Conservation (phyloP, 2,888 invertebrate genomes). For the Xanthorhoe designata region DNA sequence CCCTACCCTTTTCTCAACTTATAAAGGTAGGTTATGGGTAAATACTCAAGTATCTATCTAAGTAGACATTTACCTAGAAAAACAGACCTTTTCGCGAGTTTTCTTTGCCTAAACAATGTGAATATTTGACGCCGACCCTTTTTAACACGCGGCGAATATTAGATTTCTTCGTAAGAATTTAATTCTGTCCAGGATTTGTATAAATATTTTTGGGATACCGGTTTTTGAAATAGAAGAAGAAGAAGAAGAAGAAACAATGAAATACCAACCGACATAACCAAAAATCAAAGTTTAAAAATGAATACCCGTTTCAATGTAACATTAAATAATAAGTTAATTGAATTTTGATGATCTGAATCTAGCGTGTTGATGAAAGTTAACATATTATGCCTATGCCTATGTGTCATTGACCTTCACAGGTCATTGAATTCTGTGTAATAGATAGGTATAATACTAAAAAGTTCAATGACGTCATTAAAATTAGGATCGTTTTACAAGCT, state of each 20-base stretch:
- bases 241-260: too few species aligned
- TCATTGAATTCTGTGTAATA: too few species aligned
- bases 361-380: too few species aligned
- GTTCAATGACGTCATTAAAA: too few species aligned
- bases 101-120: constrained; percentile 59
- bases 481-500: too few species aligned
- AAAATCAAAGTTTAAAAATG: background rate
- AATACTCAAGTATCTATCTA: constrained; percentile 10
- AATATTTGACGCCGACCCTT: constrained; percentile 66
- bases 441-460: too few species aligned
- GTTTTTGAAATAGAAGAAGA: too few species aligned
- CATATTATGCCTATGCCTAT: too few species aligned
- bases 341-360: background rate
- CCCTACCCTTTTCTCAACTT: constrained; percentile 2
- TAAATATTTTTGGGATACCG: constrained; percentile 12
- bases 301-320: background rate
- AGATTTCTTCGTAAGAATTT: constrained; percentile 53
- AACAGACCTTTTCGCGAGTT: constrained; percentile 44
- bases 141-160: constrained; percentile 59
- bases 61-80: constrained; percentile 15
- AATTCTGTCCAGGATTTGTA: constrained; percentile 28
- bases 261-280: background rate
- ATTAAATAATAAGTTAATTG: background rate
- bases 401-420: too few species aligned
- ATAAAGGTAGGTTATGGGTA: constrained; percentile 5